Evolutionary conservation across 2,113 vertebrate genomes (phyloP), one percentile per base, ranked within the genome.

Genomic region (Prionailurus bengalensis): DNA sequence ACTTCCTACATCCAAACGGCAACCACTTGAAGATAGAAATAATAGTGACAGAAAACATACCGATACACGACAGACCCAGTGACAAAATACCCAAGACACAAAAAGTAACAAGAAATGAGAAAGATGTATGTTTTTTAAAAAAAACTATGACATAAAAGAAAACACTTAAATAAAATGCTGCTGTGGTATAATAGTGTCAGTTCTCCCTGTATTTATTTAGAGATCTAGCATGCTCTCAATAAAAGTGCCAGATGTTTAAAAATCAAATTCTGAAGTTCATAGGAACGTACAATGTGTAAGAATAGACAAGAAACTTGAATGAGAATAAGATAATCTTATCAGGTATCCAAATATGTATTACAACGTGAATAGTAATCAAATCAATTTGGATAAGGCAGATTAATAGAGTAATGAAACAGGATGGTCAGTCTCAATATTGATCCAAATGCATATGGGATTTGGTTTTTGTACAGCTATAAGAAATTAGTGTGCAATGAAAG

Each of bases 161-260:
- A 89, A 55, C 58, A 61, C 58, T 48, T 78, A 76, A 39, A 84
- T 95, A 53, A 92, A 89, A 86, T 87, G 23, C 11, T 71, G 3
- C 3, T 73, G 3, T 42, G 25, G 1, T 29, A 11, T 51, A 82
- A 55, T 29, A 85, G 58, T 15, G 17, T 63, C 33, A 39, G 0
- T 65, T 76, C 23, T 83, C 53, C 33, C 14, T 39, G 4, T 42
- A 23, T 39, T 87, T 88, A 58, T n/a, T 8, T 51, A 78, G 58
- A 58, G 9, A 55, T 87, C 70, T 93, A 29, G 27, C 11, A 53
- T 39, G 55, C 85, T 74, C 25, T 17, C 45, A 92, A 31, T 71
- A 88, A 94, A 93, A 94, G n/a, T 45, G 73, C n/a, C 4, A 70
- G 27, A 48, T 90, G 70, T 89, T 19, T 4, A 80, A 79, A 94